Evolutionary conservation across 2,888 invertebrate genomes (phyloP).

Genomic region (Yponomeuta plumbellus): DNA sequence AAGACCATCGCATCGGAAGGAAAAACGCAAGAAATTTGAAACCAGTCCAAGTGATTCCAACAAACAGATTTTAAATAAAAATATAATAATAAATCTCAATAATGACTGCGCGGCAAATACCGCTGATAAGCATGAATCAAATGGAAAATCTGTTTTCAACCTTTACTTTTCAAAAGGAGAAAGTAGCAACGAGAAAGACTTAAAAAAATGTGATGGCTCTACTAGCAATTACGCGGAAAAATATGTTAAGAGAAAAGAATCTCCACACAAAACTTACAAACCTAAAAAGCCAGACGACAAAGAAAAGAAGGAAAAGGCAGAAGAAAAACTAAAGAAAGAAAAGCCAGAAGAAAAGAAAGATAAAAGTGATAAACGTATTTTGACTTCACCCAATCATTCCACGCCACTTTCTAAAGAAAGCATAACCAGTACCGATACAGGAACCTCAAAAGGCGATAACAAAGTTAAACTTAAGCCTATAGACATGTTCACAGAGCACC

Average conservation of each 20-base stretch:
- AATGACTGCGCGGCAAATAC: conserved; percentile 38
- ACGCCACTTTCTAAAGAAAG: conserved; percentile 1
- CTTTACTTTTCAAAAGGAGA: conserved; percentile 40
- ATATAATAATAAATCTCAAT: conserved; percentile 32
- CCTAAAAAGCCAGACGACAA: conserved; percentile 1
- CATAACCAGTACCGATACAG: neutral
- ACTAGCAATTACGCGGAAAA: conserved; percentile 56
- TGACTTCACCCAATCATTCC: conserved; percentile 22
- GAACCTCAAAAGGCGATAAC: conserved; percentile 38
- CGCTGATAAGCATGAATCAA: conserved; percentile 38
- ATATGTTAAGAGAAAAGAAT: conserved; percentile 61
- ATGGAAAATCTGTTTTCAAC: conserved; percentile 40
- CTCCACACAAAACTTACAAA: conserved; percentile 24
- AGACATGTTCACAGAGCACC: conserved; percentile 58
- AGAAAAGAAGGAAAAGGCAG: conserved; percentile 26
- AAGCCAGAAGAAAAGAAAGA: conserved; percentile 33
- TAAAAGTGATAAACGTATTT: conserved; percentile 26
- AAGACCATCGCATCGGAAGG: conserved; percentile 64
- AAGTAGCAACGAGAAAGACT: conserved; percentile 37
- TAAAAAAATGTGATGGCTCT: conserved; percentile 33
- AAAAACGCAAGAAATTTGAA: conserved; percentile 66
- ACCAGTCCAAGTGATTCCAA: conserved; percentile 30
- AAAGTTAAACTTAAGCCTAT: conserved; percentile 56
- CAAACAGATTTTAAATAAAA: conserved; percentile 38
- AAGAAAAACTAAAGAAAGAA: conserved; percentile 26